These are phyloP conservation scores for Cyprinus carpio DNA, from an alignment of 2,113 vertebrate genomes.

Conservation along the genomic window DNA sequence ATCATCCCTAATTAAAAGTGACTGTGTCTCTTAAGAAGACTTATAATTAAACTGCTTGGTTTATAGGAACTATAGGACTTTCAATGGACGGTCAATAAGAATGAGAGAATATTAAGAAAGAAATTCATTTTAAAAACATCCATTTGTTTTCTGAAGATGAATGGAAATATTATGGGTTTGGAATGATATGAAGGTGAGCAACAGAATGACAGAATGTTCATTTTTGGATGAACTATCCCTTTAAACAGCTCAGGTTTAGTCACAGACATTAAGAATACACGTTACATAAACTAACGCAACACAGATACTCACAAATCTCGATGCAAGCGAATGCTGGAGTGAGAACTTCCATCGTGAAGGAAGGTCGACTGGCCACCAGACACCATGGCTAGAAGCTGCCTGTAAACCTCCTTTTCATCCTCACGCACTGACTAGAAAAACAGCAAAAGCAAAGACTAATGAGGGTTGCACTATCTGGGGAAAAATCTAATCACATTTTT, in stretches of 20 bases:
- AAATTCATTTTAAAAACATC: background rate
- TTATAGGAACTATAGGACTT: background rate
- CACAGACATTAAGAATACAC: background rate
- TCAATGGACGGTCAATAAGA: background rate
- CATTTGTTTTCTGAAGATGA: background rate
- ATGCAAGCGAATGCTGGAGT: slow-evolving; percentile 70
- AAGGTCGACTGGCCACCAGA: slow-evolving; percentile 76
- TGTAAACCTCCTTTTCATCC: slow-evolving; percentile 91
- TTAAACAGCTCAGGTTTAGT: background rate
- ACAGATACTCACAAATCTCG: slow-evolving; percentile 75
- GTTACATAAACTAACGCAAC: too few relatives aligned
- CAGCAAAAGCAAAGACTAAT: background rate
- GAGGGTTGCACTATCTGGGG: background rate
- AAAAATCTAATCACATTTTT: background rate
- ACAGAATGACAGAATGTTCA: background rate
- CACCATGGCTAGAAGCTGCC: slow-evolving; percentile 89
- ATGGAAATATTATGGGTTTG: background rate
- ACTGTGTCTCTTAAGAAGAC: background rate
- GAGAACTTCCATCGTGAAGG: slow-evolving; percentile 68
- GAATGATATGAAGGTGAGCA: background rate
- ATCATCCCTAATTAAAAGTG: background rate
- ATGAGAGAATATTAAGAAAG: background rate
- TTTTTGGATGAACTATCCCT: background rate
- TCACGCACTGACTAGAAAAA: slow-evolving; percentile 81
- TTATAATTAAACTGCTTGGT: background rate